phyloP scores from a whole-genome alignment of 2,888 invertebrate genomes.

The Julus scandinavius region DNA sequence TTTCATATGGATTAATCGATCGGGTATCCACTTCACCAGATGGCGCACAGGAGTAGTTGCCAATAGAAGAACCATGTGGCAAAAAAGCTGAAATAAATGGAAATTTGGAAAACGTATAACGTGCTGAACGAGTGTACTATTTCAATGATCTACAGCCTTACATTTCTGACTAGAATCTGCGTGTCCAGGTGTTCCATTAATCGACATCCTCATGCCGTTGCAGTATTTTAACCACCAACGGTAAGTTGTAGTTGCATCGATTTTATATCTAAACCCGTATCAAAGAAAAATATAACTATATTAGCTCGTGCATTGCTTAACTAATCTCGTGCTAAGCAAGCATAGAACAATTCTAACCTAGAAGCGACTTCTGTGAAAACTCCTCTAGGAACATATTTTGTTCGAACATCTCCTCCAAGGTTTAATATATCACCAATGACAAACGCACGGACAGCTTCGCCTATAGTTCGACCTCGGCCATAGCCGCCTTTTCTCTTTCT shows the following conservation, averaged over 20 bases:
- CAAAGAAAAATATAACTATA: background rate
- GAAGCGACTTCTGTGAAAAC: constrained; percentile 58
- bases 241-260: constrained; percentile 57
- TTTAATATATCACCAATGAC: constrained; percentile 57
- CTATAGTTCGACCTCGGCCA: constrained; percentile 57
- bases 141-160: constrained; percentile 16
- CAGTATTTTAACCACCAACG: constrained; percentile 58
- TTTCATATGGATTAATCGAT: background rate
- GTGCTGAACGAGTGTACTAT: too few species aligned
- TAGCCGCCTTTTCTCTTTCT: constrained; percentile 54
- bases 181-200: background rate
- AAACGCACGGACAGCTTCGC: constrained; percentile 57
- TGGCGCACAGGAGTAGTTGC: background rate
- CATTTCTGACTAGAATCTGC: constrained; percentile 54
- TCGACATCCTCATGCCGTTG: constrained; percentile 48
- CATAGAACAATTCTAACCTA: constrained; percentile 37
- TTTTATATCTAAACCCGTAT: constrained; percentile 56
- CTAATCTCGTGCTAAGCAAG: background rate
- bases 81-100: background rate
- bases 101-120: too few species aligned
- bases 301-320: background rate
- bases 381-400: constrained; percentile 57
- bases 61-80: constrained; percentile 11
- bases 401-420: constrained; percentile 56
- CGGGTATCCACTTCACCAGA: background rate